Conservation (phyloP, 2,888 invertebrate genomes). For the Tribolium freemani region DNA sequence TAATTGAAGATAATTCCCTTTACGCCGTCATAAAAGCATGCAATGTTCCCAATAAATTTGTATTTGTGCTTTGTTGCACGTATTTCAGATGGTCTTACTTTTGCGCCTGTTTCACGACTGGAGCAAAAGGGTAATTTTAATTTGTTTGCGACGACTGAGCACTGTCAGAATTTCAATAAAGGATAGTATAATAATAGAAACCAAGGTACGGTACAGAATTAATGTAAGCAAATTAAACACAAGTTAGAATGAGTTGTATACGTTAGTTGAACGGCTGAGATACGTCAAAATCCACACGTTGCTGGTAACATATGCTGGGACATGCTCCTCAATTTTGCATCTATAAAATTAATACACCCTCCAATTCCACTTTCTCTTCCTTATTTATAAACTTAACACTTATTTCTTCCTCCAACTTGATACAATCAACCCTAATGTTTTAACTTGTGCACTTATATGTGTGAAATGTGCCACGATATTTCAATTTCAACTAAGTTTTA, state of each 20-base stretch:
- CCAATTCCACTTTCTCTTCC: constrained; percentile 24
- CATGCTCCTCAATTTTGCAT: constrained; percentile 49
- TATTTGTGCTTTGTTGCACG: no score
- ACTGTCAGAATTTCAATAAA: constrained; percentile 38
- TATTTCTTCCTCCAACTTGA: constrained; percentile 16
- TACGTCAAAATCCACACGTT: constrained; percentile 46
- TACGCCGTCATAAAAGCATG: background rate
- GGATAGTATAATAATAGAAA: constrained; percentile 33
- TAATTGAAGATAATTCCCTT: background rate
- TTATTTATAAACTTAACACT: constrained; percentile 8
- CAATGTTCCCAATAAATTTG: background rate
- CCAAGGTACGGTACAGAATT: constrained; percentile 41
- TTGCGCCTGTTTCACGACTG: background rate
- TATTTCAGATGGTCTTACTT: background rate
- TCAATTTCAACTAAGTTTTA: constrained; percentile 44
- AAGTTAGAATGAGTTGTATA: constrained; percentile 47
- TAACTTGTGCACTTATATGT: constrained; percentile 9
- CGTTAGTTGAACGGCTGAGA: constrained; percentile 44
- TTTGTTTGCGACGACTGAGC: constrained; percentile 18
- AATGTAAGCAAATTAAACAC: constrained; percentile 48
- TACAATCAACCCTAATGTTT: constrained; percentile 5
- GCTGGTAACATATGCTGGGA: constrained; percentile 49
- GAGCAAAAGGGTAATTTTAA: constrained; percentile 17
- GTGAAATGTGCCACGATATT: constrained; percentile 17
- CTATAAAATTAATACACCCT: constrained; percentile 46